Conservation (phyloP, 2,113 vertebrate genomes). For the Lonchura striata region DNA sequence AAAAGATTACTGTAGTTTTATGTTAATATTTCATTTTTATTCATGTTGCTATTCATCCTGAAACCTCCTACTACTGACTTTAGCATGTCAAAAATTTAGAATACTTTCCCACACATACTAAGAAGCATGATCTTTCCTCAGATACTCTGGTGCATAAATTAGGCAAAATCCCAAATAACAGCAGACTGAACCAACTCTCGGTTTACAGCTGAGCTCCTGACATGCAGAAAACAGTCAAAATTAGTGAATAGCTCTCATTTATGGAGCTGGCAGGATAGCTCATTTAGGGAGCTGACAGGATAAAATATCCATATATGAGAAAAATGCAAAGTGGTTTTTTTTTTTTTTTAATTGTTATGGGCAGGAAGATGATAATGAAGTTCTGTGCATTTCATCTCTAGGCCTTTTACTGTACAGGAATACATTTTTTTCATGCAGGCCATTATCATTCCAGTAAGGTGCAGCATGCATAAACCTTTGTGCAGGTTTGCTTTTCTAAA, state of each 20-base stretch:
- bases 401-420: neutral
- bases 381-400: conserved; percentile 12
- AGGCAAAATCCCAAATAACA: neutral
- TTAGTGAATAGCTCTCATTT: neutral
- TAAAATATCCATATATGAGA: neutral
- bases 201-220: neutral
- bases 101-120: neutral
- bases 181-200: neutral
- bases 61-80: neutral
- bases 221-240: neutral
- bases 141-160: neutral
- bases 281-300: neutral
- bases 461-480: conserved; percentile 43
- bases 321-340: neutral
- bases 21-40: neutral
- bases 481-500: conserved; percentile 27
- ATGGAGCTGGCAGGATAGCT: neutral
- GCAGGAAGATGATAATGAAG: neutral
- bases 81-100: neutral
- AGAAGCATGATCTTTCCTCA: neutral
- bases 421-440: neutral
- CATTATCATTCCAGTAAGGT: neutral
- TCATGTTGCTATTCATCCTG: neutral
- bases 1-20: neutral
- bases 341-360: neutral